These are phyloP conservation scores for Seriola quinqueradiata DNA, from an alignment of 2,113 vertebrate species.

Conservation along the genomic window DNA sequence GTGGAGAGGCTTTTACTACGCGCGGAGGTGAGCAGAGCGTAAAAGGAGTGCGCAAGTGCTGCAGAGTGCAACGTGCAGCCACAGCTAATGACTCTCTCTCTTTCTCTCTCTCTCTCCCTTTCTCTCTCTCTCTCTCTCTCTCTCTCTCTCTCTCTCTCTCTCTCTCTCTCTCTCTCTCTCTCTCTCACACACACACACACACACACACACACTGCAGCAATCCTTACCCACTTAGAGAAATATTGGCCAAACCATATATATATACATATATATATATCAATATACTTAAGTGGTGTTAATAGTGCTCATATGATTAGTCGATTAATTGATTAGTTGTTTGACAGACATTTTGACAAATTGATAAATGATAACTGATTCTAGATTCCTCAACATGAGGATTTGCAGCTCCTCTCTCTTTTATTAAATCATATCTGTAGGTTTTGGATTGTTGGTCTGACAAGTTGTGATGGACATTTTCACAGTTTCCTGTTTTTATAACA, in stretches of 20 bases:
- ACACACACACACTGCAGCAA: slow-evolving; percentile 25
- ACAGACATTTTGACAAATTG: neutral
- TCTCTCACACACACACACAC: neutral
- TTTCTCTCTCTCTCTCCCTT: slow-evolving; percentile 47
- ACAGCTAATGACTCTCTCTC: slow-evolving; percentile 40
- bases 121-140: slow-evolving; percentile 27
- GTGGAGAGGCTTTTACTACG: slow-evolving; percentile 48
- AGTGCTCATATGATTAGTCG: neutral
- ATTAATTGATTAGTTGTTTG: neutral
- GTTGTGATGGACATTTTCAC: no score
- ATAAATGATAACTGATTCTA: neutral
- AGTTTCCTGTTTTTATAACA: no score
- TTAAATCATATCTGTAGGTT: no score
- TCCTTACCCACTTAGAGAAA: neutral
- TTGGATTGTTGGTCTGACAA: no score
- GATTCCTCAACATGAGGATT: neutral
- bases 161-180: slow-evolving; percentile 28
- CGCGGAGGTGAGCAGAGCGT: slow-evolving; percentile 46
- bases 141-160: slow-evolving; percentile 48
- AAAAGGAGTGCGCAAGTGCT: slow-evolving; percentile 65
- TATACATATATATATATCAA: neutral
- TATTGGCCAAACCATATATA: neutral
- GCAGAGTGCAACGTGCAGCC: slow-evolving; percentile 71
- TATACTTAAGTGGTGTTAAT: neutral
- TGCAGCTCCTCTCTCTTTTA: no score